Conservation (phyloP, 2,888 invertebrate genomes). For the Beris morrisii region DNA sequence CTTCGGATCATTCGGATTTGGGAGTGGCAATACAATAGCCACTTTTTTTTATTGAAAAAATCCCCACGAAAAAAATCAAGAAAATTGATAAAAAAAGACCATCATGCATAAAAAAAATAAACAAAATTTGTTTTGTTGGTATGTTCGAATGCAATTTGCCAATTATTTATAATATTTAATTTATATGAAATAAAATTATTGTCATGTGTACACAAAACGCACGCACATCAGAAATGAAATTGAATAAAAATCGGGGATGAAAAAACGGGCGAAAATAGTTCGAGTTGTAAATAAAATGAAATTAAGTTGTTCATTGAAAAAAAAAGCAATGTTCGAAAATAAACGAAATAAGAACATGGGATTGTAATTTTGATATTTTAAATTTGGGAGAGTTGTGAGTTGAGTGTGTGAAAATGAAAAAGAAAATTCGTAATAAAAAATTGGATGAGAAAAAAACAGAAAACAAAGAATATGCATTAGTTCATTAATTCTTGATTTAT, state of each 20-base stretch:
- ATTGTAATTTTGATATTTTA: too few species aligned
- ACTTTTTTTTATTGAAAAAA: constrained; percentile 53
- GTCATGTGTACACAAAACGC: constrained; percentile 1
- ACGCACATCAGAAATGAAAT: constrained; percentile 16
- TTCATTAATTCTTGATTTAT: background rate
- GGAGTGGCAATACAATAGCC: constrained; percentile 78
- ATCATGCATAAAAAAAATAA: background rate
- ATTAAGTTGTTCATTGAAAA: too few species aligned
- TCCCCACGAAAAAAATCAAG: background rate
- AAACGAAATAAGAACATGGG: too few species aligned
- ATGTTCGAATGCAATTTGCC: too few species aligned
- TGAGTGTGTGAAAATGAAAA: too few species aligned
- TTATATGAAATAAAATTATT: background rate
- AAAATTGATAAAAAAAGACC: background rate
- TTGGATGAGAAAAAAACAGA: background rate
- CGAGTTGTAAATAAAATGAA: background rate
- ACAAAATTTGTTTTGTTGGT: background rate
- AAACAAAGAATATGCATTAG: constrained; percentile 13
- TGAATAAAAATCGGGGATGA: constrained; percentile 20
- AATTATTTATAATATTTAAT: too few species aligned
- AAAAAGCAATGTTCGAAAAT: too few species aligned
- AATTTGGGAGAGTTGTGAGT: too few species aligned
- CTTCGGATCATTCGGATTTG: constrained; percentile 83
- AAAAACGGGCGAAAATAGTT: background rate
- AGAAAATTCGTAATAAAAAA: background rate